Percentiles rank a stretch among this genome's conserved stretches.
Evolutionary conservation across 2,113 vertebrate genomes (phyloP).

Genomic region (Canis aureus): DNA sequence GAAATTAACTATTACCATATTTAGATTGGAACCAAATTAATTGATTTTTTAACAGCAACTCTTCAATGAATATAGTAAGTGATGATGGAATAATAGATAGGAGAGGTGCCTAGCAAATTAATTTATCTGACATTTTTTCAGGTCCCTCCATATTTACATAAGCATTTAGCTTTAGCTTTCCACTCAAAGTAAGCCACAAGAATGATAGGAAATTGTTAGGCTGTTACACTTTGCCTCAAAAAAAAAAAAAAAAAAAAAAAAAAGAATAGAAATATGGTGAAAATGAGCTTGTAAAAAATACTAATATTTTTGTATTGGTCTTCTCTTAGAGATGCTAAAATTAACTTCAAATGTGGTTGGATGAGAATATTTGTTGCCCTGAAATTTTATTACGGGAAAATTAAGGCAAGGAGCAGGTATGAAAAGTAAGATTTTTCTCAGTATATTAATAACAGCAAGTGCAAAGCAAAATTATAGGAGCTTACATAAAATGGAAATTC

Average conservation of each 20-base stretch:
- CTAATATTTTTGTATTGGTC: background rate
- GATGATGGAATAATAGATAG: background rate
- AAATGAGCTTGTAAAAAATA: conserved; percentile 45
- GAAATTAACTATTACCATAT: conserved; percentile 1
- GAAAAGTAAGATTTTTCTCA: conserved; percentile 12
- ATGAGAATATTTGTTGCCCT: background rate
- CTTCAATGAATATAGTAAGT: background rate
- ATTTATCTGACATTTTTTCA: background rate
- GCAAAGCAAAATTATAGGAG: background rate
- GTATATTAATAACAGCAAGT: background rate
- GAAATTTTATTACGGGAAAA: background rate
- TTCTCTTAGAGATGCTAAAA: conserved; percentile 2
- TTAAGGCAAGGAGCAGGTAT: background rate
- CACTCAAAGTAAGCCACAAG: background rate
- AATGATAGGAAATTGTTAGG: background rate
- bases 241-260: background rate
- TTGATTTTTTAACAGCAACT: background rate
- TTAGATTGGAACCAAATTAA: conserved; percentile 21
- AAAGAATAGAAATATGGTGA: background rate
- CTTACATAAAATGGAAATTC: background rate
- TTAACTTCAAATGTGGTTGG: conserved; percentile 26
- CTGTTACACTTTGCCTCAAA: background rate
- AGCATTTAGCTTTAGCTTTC: background rate
- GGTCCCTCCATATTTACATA: background rate
- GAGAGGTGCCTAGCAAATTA: background rate